These are phyloP conservation scores for Tragelaphus buxtoni DNA, from an alignment of 2,113 vertebrate species.

Conservation along the genomic window DNA sequence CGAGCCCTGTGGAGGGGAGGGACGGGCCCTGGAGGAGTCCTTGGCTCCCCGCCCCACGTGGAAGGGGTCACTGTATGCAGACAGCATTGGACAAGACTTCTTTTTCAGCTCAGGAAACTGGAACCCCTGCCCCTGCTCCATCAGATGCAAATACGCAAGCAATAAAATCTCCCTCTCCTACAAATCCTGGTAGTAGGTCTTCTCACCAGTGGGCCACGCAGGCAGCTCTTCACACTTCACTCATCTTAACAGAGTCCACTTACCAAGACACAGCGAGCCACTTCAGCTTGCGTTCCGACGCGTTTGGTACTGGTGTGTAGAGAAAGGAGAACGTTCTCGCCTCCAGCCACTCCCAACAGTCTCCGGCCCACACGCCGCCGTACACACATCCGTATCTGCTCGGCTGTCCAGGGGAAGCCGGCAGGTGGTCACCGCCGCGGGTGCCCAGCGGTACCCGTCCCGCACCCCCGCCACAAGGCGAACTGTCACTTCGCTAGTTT, in stretches of 20 bases:
- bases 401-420: not conserved
- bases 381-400: not conserved
- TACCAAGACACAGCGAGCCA: not conserved
- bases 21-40: not conserved
- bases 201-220: not conserved
- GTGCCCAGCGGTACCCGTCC: not conserved
- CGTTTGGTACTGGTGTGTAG: not conserved
- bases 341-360: not conserved
- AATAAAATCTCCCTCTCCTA: not conserved
- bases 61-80: not conserved
- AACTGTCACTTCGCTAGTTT: conserved; percentile 20
- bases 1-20: not conserved
- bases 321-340: not conserved
- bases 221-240: not conserved
- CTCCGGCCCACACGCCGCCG: not conserved
- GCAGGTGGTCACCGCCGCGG: accelerated
- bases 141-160: not conserved
- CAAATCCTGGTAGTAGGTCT: not conserved
- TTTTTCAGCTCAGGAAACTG: conserved; percentile 39
- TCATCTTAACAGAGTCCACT: not conserved
- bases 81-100: not conserved
- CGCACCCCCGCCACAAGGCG: not conserved
- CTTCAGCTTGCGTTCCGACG: not conserved
- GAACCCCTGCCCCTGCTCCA: not conserved
- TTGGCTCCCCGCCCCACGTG: not conserved